Conservation (phyloP, 1,140 invertebrate genomes). For the Eurosta solidaginis region DNA sequence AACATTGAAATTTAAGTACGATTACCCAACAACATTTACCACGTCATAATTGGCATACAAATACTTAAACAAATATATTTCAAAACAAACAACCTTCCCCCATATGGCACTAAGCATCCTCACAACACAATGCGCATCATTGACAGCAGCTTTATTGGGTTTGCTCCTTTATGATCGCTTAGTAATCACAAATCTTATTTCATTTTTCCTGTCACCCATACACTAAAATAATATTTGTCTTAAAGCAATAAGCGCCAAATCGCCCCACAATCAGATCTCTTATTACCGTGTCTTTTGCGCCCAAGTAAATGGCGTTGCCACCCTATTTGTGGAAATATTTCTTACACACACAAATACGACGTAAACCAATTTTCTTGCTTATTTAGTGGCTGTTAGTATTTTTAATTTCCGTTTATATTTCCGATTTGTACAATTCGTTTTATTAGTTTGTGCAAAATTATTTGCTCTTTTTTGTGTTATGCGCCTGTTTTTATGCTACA, state of each 20-base stretch:
- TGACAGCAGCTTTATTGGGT: slow-evolving; percentile 13
- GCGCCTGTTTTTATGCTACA: not conserved
- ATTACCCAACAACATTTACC: not conserved
- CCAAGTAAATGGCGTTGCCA: not conserved
- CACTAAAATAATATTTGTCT: not conserved
- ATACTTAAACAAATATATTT: not conserved
- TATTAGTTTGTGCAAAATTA: slow-evolving; percentile 19
- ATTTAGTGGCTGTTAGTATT: slow-evolving; percentile 21
- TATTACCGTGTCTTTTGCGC: not conserved
- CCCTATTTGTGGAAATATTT: not conserved
- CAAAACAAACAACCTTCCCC: not conserved
- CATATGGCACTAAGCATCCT: not conserved
- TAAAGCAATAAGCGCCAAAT: not conserved
- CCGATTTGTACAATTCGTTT: slow-evolving; percentile 31
- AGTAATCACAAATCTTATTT: slow-evolving; percentile 21
- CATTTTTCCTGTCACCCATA: slow-evolving; percentile 5
- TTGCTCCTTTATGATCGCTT: not conserved
- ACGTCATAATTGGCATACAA: not conserved
- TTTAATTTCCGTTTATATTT: slow-evolving; percentile 40
- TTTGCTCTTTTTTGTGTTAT: not conserved
- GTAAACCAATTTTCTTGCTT: not conserved
- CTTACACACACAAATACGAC: not conserved
- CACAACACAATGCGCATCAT: slow-evolving; percentile 6
- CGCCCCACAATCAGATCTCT: not conserved
- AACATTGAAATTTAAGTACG: not conserved